These are phyloP conservation scores for Stegodyphus mimosarum DNA, from an alignment of 1,140 invertebrate genomes.

Conservation along the genomic window DNA sequence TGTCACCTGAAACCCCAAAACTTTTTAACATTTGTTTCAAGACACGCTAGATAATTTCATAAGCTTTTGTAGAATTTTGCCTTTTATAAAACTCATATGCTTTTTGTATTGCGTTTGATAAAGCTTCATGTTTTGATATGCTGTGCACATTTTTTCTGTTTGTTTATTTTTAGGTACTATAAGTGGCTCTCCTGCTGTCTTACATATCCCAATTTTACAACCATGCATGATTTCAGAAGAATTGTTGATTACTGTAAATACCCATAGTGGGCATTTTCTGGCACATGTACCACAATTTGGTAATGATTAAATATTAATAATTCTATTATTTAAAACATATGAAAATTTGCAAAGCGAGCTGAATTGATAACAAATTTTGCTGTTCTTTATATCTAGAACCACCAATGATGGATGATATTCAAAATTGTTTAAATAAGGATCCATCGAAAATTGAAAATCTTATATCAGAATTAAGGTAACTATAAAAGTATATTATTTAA, in stretches of 20 bases:
- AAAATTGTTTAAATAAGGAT: slow-evolving; percentile 83
- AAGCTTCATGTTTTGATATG: too few species aligned
- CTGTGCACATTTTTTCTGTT: too few species aligned
- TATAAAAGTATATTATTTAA: too few species aligned
- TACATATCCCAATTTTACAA: slow-evolving; percentile 87
- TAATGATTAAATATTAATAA: slow-evolving; percentile 63
- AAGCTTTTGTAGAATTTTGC: too few species aligned
- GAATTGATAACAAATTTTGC: too few species aligned
- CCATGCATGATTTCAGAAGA: slow-evolving; percentile 91
- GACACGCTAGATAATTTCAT: too few species aligned
- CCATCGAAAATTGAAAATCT: slow-evolving; percentile 76
- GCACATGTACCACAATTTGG: slow-evolving; percentile 92
- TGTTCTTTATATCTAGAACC: slow-evolving; percentile 65
- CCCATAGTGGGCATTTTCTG: slow-evolving; percentile 88
- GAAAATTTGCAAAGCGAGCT: not conserved
- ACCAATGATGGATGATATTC: slow-evolving; percentile 81
- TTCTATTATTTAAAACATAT: not conserved
- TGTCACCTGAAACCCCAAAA: too few species aligned
- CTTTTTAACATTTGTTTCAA: too few species aligned
- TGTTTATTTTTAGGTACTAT: slow-evolving; percentile 71
- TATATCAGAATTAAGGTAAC: slow-evolving; percentile 75
- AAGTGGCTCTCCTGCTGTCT: slow-evolving; percentile 87
- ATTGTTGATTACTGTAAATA: slow-evolving; percentile 90
- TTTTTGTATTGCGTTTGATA: too few species aligned
- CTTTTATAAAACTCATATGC: too few species aligned